A percentile compares a stretch with the other conserved stretches of the same genome.
Conservation (phyloP, 2,113 vertebrate species). For the Phrynosoma blainvillii region DNA sequence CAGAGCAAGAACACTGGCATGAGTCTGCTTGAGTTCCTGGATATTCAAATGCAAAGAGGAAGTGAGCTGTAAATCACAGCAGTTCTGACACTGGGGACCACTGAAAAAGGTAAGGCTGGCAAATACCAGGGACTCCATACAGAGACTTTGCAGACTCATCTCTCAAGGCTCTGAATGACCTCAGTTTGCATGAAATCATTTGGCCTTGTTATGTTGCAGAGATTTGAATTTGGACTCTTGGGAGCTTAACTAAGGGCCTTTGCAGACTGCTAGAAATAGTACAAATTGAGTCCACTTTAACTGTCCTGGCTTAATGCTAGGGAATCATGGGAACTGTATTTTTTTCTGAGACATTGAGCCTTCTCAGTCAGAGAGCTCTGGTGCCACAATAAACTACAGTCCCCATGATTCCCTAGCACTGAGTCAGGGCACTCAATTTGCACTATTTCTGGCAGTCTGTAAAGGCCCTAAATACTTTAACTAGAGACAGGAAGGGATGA, state of each 20-base stretch:
- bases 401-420: no score
- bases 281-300: no score
- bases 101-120: background rate
- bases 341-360: no score
- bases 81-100: slow-evolving; percentile 36
- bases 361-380: no score
- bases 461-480: background rate
- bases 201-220: background rate
- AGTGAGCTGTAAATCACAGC: slow-evolving; percentile 64
- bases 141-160: slow-evolving; percentile 6
- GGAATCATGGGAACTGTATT: no score
- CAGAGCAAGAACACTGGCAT: slow-evolving; percentile 72
- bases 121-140: accelerated
- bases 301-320: no score
- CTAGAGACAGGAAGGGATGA: background rate
- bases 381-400: no score
- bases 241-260: background rate
- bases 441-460: no score
- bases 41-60: slow-evolving; percentile 75
- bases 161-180: background rate
- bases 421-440: no score
- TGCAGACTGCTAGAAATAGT: no score
- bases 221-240: background rate
- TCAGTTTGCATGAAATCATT: slow-evolving; percentile 16
- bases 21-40: slow-evolving; percentile 74